phyloP scores from a whole-genome alignment of 2,797 vertebrate genomes.

The Catamblyrhynchus diadema region DNA sequence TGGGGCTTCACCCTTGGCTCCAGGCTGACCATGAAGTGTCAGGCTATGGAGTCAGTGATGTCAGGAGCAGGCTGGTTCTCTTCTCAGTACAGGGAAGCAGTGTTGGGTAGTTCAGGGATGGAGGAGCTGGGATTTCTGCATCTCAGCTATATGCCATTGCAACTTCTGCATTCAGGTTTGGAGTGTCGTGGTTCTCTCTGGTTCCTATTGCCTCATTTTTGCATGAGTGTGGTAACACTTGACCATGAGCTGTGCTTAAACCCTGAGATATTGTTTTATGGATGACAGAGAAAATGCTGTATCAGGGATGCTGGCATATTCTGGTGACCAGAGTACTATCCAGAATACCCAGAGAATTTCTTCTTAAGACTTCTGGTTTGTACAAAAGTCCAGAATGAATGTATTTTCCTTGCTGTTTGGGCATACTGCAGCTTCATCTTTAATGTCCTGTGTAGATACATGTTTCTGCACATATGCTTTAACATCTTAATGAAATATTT shows the following conservation, averaged over 20 bases:
- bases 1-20: not conserved
- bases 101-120: fast-evolving
- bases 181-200: not conserved
- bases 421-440: not conserved
- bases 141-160: not conserved
- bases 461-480: not conserved
- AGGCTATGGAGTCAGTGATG: not conserved
- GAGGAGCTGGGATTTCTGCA: not conserved
- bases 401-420: not conserved
- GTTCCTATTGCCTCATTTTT: not conserved
- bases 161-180: not conserved
- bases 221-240: not conserved
- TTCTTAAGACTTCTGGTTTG: not conserved
- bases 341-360: not conserved
- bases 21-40: not conserved
- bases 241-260: not conserved
- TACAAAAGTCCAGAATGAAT: not conserved
- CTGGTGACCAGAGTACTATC: not conserved
- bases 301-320: not conserved
- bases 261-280: not conserved
- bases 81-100: not conserved
- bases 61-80: not conserved
- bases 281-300: not conserved
- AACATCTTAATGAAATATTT: not conserved
- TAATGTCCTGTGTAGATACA: not conserved